A percentile compares a stretch with the other conserved stretches of the same genome.
These are phyloP conservation scores for Meloidogyne exigua DNA, from an alignment of 1,140 invertebrate species.

Conservation along the genomic window DNA sequence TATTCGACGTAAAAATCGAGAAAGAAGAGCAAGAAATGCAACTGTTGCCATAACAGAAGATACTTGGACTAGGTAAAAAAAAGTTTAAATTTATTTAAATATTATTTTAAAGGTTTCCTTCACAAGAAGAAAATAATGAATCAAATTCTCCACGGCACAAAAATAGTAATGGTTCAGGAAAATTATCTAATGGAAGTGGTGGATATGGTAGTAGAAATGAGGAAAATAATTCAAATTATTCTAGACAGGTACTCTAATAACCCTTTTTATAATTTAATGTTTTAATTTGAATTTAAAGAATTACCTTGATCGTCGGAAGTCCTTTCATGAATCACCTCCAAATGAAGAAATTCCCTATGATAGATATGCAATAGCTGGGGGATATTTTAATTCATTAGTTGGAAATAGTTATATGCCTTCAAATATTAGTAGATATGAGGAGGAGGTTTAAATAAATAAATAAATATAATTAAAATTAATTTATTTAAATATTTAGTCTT, in stretches of 20 bases:
- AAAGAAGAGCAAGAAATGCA: constrained; percentile 54
- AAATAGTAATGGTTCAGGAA: constrained; percentile 34
- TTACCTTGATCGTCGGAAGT: constrained; percentile 48
- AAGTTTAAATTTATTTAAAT: no score
- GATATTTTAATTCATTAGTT: constrained; percentile 25
- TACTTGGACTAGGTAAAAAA: constrained; percentile 17
- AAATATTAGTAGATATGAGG: constrained; percentile 12
- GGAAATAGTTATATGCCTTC: constrained; percentile 20
- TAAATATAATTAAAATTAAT: background rate
- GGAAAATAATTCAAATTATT: constrained; percentile 29
- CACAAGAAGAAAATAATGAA: background rate
- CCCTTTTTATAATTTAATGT: background rate
- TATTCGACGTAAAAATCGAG: constrained; percentile 61
- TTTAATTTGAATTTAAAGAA: constrained; percentile 26
- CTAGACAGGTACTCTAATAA: constrained; percentile 26
- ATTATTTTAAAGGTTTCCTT: background rate
- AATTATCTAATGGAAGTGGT: constrained; percentile 11
- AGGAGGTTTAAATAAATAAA: background rate
- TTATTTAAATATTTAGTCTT: no score
- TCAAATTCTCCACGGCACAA: background rate
- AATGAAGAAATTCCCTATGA: constrained; percentile 6
- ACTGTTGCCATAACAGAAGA: constrained; percentile 57
- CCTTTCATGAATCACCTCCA: constrained; percentile 46
- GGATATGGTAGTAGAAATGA: background rate
- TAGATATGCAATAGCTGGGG: constrained; percentile 29